Percentiles rank a stretch among this genome's conserved stretches.
These are phyloP conservation scores for Nemopilema nomurai DNA, from an alignment of 30 jellyfish, hydroid and myxozoan genomes.

Conservation along the genomic window DNA sequence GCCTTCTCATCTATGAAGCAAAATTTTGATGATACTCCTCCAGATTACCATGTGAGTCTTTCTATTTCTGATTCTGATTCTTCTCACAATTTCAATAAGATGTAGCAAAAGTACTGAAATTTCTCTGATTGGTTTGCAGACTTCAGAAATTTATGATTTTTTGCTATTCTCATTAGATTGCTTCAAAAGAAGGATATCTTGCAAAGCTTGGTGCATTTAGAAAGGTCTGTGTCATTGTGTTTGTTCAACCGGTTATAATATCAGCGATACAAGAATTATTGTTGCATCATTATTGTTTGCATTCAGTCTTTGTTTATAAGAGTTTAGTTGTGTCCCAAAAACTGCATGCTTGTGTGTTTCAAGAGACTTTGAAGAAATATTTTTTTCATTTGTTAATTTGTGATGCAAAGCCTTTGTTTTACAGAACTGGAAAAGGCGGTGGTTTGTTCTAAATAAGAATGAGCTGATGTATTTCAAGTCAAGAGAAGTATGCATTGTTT, in stretches of 20 bases:
- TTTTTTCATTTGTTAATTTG: neutral
- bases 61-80: neutral
- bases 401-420: neutral
- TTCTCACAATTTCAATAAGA: neutral
- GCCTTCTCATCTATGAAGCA: conserved; percentile 2
- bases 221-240: conserved; percentile 60
- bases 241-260: no score
- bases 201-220: conserved; percentile 87
- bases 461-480: conserved; percentile 68
- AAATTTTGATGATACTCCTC: conserved; percentile 1
- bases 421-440: conserved; percentile 94
- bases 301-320: no score
- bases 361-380: no score
- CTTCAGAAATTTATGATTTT: no score
- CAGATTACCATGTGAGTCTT: conserved; percentile 77
- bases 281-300: no score
- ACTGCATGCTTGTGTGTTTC: no score
- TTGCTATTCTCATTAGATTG: conserved; percentile 74
- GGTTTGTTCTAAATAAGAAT: conserved; percentile 83
- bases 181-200: conserved; percentile 95
- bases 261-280: no score
- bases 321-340: no score
- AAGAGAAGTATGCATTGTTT: conserved; percentile 21
- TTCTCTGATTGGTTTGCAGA: neutral
- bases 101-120: no score